A percentile compares a stretch with the other conserved stretches of the same genome.
These are phyloP conservation scores for Drosophila borealis DNA, from an alignment of 2,888 invertebrate genomes.

Conservation along the genomic window DNA sequence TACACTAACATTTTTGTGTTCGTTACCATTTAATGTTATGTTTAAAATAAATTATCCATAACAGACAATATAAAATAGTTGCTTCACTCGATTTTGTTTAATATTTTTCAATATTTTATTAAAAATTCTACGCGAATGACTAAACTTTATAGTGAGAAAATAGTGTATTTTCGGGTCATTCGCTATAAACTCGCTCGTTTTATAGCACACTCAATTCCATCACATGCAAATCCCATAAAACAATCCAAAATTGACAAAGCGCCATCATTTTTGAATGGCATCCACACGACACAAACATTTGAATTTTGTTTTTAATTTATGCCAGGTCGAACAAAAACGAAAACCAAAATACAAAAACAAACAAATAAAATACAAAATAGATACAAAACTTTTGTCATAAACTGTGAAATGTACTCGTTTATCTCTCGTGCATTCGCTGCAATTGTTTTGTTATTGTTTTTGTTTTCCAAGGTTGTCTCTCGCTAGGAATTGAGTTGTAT, in stretches of 20 bases:
- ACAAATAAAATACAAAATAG: conserved; percentile 9
- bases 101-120: neutral
- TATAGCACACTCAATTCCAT: conserved; percentile 48
- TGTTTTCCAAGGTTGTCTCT: conserved; percentile 47
- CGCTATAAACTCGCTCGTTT: conserved; percentile 19
- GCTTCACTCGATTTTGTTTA: neutral
- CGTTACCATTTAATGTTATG: neutral
- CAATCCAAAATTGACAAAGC: conserved; percentile 37
- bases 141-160: no score
- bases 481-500: conserved; percentile 24
- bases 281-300: conserved; percentile 45
- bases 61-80: no score
- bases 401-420: conserved; percentile 31
- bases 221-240: conserved; percentile 62
- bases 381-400: conserved; percentile 16
- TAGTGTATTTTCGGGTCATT: neutral
- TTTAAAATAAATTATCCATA: neutral
- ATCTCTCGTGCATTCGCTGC: conserved; percentile 44
- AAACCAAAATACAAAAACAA: conserved; percentile 4
- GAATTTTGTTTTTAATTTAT: conserved; percentile 29
- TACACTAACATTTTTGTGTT: neutral
- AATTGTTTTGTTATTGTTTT: conserved; percentile 29
- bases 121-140: no score
- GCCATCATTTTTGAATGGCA: conserved; percentile 44
- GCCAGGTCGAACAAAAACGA: conserved; percentile 16